Conservation (phyloP, 2,113 vertebrate genomes). For the Psittacula cyanocephala region DNA sequence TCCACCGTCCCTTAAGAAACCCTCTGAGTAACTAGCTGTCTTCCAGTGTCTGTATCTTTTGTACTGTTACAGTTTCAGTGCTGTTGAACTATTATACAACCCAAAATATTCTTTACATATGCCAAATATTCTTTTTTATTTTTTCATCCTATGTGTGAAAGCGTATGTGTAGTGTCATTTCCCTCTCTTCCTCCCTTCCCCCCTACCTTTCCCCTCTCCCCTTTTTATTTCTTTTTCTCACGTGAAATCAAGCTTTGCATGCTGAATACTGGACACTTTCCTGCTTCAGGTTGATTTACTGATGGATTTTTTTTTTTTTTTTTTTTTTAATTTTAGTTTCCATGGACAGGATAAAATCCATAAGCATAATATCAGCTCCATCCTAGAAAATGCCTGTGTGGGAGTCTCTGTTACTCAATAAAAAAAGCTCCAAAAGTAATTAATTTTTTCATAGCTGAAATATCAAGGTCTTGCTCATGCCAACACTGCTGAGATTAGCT, state of each 20-base stretch:
- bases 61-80: neutral
- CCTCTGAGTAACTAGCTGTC: neutral
- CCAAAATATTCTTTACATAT: neutral
- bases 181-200: neutral
- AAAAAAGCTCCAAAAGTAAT: neutral
- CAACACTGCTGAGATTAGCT: neutral
- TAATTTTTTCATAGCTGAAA: neutral
- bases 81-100: neutral
- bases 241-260: neutral
- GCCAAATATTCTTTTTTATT: neutral
- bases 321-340: neutral
- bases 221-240: neutral
- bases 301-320: neutral
- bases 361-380: neutral
- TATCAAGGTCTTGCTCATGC: neutral
- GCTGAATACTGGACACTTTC: neutral
- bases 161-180: accelerated
- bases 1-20: neutral
- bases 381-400: neutral
- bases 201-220: accelerated
- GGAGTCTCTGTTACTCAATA: neutral
- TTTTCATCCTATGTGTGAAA: neutral
- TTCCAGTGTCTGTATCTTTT: accelerated
- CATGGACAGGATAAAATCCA: neutral
- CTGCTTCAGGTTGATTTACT: neutral